Evolutionary conservation across 2,113 vertebrate genomes (phyloP).

Genomic region (Psephotus haematonotus): DNA sequence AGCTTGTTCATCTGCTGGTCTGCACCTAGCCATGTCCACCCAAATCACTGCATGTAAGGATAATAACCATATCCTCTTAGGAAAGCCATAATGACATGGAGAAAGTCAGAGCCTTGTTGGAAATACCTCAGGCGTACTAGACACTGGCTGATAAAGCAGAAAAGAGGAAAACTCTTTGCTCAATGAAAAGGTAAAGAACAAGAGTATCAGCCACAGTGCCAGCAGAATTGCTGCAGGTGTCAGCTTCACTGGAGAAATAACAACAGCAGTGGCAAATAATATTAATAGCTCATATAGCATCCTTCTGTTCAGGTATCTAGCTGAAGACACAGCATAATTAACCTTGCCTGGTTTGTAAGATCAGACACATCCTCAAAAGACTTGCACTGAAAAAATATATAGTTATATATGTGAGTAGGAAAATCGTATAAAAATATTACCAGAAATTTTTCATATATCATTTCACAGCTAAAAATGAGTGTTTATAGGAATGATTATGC

Average conservation of each 20-base stretch:
- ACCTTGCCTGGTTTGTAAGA: background rate
- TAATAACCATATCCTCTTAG: background rate
- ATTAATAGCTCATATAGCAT: background rate
- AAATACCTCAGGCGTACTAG: background rate
- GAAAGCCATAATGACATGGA: background rate
- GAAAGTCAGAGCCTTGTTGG: background rate
- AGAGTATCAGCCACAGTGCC: background rate
- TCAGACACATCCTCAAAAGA: background rate
- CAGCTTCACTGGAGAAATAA: background rate
- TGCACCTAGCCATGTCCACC: background rate
- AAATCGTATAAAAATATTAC: background rate
- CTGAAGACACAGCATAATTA: constrained; percentile 9
- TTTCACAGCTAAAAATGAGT: background rate
- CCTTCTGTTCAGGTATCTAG: background rate
- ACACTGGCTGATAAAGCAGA: background rate
- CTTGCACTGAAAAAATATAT: background rate
- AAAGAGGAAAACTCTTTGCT: background rate
- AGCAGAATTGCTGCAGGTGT: background rate
- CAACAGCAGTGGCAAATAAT: background rate
- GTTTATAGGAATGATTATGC: background rate
- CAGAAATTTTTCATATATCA: background rate
- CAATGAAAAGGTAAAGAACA: background rate
- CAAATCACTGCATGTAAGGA: background rate
- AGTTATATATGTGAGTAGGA: background rate
- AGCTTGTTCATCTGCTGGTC: background rate